These are phyloP conservation scores for Heteractis magnifica DNA, from an alignment of 92 coral and sea anemone genomes.

Conservation along the genomic window DNA sequence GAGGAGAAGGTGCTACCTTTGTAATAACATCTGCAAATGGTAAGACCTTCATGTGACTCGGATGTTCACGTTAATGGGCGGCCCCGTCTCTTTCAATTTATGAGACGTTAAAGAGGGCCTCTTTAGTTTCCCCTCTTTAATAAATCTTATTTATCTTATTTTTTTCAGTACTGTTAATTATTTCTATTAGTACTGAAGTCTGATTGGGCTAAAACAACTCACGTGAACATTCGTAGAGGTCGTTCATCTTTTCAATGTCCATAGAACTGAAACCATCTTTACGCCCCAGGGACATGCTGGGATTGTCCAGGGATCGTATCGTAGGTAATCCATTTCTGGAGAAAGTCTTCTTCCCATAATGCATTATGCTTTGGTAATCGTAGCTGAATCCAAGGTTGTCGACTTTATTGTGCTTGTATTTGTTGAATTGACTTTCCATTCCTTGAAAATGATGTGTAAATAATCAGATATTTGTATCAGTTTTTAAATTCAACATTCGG, in stretches of 20 bases:
- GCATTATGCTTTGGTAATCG: constrained; percentile 87
- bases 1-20: too few relatives aligned
- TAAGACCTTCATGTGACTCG: too few relatives aligned
- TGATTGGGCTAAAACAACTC: constrained; percentile 15
- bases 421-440: constrained; percentile 75
- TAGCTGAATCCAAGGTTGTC: constrained; percentile 77
- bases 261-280: constrained; percentile 69
- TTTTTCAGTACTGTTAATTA: too few relatives aligned
- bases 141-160: too few relatives aligned
- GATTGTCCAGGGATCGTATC: constrained; percentile 65
- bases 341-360: constrained; percentile 79
- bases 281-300: constrained; percentile 74
- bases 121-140: too few relatives aligned
- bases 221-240: constrained; percentile 74
- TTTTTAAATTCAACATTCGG: too few relatives aligned
- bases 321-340: constrained; percentile 71
- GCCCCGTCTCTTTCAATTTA: too few relatives aligned
- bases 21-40: too few relatives aligned
- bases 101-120: too few relatives aligned
- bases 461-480: background rate
- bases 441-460: constrained; percentile 32
- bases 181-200: too few relatives aligned
- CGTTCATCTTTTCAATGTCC: constrained; percentile 80
- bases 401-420: constrained; percentile 73
- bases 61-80: too few relatives aligned